Percentiles rank a stretch among this genome's conserved stretches.
Conservation (phyloP, 2,113 vertebrate species). For the Alaudala cheleensis region DNA sequence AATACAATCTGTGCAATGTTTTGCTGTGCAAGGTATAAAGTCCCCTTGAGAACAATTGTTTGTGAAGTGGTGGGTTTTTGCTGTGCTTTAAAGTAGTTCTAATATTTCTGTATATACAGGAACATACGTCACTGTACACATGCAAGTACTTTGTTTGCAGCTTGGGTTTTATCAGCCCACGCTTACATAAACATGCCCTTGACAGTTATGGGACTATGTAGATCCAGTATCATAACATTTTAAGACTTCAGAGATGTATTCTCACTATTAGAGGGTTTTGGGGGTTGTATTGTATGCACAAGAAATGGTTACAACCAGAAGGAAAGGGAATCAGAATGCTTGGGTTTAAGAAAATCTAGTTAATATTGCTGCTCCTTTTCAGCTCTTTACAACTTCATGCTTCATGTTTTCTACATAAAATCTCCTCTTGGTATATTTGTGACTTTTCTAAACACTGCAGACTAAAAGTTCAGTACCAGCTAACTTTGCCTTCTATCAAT, state of each 20-base stretch:
- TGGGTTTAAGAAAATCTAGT: background rate
- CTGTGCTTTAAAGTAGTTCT: background rate
- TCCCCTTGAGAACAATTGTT: background rate
- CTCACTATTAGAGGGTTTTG: background rate
- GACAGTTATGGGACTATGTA: background rate
- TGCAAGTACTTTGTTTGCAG: background rate
- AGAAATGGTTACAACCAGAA: background rate
- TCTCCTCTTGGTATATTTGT: background rate
- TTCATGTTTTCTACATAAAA: background rate
- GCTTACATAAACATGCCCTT: background rate
- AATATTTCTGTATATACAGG: background rate
- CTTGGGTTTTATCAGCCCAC: background rate
- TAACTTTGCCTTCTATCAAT: background rate
- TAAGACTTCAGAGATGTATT: background rate
- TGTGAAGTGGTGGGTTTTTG: background rate
- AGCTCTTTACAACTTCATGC: background rate
- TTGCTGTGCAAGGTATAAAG: background rate
- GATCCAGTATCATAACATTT: background rate
- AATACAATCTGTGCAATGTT: background rate
- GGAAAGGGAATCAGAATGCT: background rate
- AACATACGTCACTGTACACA: background rate
- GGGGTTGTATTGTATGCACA: background rate
- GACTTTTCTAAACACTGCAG: background rate
- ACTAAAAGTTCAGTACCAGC: background rate
- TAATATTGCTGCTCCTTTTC: background rate